These are phyloP conservation scores for Muscicapa comitata DNA, from an alignment of 2,797 vertebrate species.

Conservation along the genomic window DNA sequence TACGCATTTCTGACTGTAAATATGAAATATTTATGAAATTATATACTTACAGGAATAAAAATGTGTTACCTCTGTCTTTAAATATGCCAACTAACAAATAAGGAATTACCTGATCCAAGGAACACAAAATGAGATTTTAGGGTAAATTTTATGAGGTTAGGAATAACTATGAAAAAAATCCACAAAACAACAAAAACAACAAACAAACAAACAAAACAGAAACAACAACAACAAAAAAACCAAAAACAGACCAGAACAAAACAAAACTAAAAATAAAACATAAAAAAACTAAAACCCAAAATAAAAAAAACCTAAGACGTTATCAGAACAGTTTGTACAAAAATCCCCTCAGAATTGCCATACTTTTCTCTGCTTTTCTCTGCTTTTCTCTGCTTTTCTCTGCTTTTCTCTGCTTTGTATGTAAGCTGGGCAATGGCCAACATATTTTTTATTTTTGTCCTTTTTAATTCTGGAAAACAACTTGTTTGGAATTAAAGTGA, in stretches of 20 bases:
- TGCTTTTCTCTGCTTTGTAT: not conserved
- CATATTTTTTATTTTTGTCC: not conserved
- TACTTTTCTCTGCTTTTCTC: not conserved
- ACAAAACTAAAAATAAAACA: not conserved
- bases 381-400: not conserved
- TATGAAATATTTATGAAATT: not conserved
- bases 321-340: not conserved
- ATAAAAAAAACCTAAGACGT: not conserved
- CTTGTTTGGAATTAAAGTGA: not conserved
- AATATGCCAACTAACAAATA: not conserved
- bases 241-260: not conserved
- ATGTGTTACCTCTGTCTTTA: not conserved
- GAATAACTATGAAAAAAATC: not conserved
- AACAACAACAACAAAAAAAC: not conserved
- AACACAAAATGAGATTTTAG: not conserved
- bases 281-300: not conserved
- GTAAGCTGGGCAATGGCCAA: accelerated
- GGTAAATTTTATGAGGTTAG: not conserved
- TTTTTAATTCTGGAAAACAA: not conserved
- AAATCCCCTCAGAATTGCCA: accelerated
- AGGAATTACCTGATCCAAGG: not conserved
- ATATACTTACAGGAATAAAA: not conserved
- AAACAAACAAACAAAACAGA: not conserved
- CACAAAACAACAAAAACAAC: not conserved
- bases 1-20: not conserved